Evolutionary conservation across 2,113 vertebrate species (phyloP), one percentile per base, ranked within the genome.

Genomic region (Lasiurus cinereus): DNA sequence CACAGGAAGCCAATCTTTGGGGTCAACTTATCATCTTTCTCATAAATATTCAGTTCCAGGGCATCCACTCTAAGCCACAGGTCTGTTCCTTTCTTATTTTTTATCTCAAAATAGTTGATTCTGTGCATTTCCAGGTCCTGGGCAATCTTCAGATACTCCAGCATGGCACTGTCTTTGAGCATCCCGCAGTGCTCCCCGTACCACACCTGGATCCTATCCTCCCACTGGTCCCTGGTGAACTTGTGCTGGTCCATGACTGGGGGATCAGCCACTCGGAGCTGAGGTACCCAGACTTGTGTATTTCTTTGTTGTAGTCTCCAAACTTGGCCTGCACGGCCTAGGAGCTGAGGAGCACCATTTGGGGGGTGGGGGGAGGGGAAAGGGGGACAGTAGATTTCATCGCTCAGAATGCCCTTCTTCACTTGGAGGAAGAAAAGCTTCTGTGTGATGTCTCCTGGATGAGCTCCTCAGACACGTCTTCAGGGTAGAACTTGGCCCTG

Each of bases 121-220:
- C 99, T 99, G 12, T 99, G 99, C 99, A 99, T 99, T 92, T 99
- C 99, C 97, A 99, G 98, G 96, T 99, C 99, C 97, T 99, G 99
- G 39, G 99, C 99, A 18, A 99, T 99, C 98, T 99, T 99, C 97
- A 99, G 98, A 94, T 99, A 99, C 97, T 99, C 99, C 97, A 99
- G 70, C 99, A 99, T 99, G 6, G 99, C 99, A 6, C 98, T 99
- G 96, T 99, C 99, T 96, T 99, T 33, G 59, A 39, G 39, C 39
- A 39, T 39, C 39, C 39, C 39, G 39, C 39, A 39, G 39, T 39
- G 39, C 39, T 39, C 39, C 39, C 39, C 39, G 5, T 39, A 39
- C 39, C 39, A 39, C 39, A 39, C 39, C 39, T 39, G 39, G 39
- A 39, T 39, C 39, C 39, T 3, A 39, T 39, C 39, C 39, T 39